Conservation (phyloP, 1,140 invertebrate genomes). For the Harlomillsia oculata region DNA sequence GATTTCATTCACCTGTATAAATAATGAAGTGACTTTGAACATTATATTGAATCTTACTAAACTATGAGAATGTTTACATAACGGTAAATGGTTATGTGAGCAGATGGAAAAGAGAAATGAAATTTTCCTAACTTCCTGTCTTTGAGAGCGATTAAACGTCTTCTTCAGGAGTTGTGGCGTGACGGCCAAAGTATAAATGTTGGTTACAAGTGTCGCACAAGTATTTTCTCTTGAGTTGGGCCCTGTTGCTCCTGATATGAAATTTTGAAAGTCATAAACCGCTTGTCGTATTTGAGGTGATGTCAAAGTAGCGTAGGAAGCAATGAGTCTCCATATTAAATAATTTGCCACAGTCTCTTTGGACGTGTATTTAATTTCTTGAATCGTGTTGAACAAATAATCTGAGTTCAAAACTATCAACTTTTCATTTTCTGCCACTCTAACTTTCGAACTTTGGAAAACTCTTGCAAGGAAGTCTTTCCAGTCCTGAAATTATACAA, state of each 20-base stretch:
- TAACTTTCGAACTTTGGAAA: not conserved
- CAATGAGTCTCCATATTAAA: conserved; percentile 1
- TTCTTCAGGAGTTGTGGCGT: too few species aligned
- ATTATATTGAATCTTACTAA: too few species aligned
- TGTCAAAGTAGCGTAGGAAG: not conserved
- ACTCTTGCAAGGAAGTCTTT: not conserved
- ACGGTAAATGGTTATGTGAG: too few species aligned
- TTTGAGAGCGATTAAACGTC: too few species aligned
- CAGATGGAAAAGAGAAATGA: too few species aligned
- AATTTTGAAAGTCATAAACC: not conserved
- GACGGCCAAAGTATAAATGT: not conserved
- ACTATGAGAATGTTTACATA: too few species aligned
- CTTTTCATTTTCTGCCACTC: not conserved
- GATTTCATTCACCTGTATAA: too few species aligned
- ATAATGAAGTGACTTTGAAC: too few species aligned
- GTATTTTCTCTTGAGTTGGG: not conserved
- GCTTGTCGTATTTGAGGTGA: not conserved
- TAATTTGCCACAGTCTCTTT: conserved; percentile 3
- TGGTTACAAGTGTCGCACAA: not conserved
- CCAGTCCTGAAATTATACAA: not conserved
- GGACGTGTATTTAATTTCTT: not conserved
- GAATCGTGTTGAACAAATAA: not conserved
- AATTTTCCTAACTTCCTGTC: too few species aligned
- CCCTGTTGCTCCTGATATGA: not conserved
- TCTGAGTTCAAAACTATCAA: not conserved